Base-by-base conservation (phyloP, 2,113 vertebrate genomes). In the Nannobrachium achirus region DNA sequence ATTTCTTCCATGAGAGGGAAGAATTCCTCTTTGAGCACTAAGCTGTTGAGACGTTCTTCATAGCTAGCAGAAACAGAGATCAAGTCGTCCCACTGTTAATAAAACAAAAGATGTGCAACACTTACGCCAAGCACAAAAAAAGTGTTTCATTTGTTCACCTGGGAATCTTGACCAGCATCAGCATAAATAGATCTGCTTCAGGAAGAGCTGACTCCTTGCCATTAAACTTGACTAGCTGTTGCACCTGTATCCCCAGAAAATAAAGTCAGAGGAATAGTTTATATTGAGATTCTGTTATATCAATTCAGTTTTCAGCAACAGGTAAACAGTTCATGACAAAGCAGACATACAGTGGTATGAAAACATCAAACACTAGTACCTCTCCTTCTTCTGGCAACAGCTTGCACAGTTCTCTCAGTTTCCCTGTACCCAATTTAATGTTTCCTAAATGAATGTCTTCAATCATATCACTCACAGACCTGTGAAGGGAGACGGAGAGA, bases 11-110 rank as follows among this genome's bases (percentile, higher is more conserved):
- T 86, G 18, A 86, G 85, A 0, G 91, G 90, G 6, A 82, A 88
- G 56, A 95, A 94, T 45, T 95, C 94, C 40, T 94, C 93, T 81
- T 93, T 91, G 41, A 95, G 87, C 60, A 94, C 89, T 75, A 95
- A 82, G 70, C 92, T 71, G 25, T 79, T 85, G 60, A 95, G 80
- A 16, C 92, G 86, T 48, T 88, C 88, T 8, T 86, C 69, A 49
- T 93, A 95, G 69, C 95, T 95, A 76, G 46, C 6, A 70, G 41
- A 55, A 8, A 79, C 20, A 71, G 6, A 59, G 10, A 46, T 38
- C 15, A 25, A 14, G 4, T 25, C 11, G 55, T 48, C 53, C 5
- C 14, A 62, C 44, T 20, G 44, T 58, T 39, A 67, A 45, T 19
- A 40, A 61, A 68, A 5, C 7, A 3, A n/a, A 0, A 41, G 7